A percentile compares a stretch with the other conserved stretches of the same genome.
Evolutionary conservation across 2,113 vertebrate genomes (phyloP).

Genomic region (Cinclus mexicanus): DNA sequence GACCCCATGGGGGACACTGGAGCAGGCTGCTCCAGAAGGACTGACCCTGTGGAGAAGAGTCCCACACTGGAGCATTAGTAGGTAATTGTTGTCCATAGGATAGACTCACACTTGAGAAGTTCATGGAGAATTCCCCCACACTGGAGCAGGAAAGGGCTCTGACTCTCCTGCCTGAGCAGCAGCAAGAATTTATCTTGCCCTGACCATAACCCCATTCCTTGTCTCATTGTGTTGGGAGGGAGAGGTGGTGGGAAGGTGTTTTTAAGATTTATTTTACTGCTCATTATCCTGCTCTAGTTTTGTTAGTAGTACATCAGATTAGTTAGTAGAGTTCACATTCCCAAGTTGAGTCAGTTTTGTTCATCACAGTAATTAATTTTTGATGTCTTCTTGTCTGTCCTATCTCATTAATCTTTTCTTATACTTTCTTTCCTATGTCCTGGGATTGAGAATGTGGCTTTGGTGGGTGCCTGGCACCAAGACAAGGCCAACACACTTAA

Average conservation of each 20-base stretch:
- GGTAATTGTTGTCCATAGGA: too few relatives aligned
- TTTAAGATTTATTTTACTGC: background rate
- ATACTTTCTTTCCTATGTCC: background rate
- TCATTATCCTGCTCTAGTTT: background rate
- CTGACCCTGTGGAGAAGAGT: background rate
- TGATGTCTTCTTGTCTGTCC: too few relatives aligned
- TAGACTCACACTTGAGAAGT: too few relatives aligned
- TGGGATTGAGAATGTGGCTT: background rate
- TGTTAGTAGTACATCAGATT: background rate
- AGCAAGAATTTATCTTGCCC: background rate
- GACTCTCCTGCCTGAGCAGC: background rate
- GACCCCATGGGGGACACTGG: background rate
- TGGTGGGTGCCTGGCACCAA: background rate
- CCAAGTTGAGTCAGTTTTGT: background rate
- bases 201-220: too few relatives aligned
- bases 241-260: background rate
- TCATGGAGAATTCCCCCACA: accelerated
- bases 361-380: background rate
- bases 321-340: background rate
- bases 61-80: background rate
- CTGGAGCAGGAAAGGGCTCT: background rate
- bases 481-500: background rate
- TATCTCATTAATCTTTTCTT: background rate
- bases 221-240: background rate
- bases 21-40: background rate